A percentile compares a stretch with the other conserved stretches of the same genome.
These are phyloP conservation scores for Aethes cnicana DNA, from an alignment of 2,888 invertebrate species.

Conservation along the genomic window DNA sequence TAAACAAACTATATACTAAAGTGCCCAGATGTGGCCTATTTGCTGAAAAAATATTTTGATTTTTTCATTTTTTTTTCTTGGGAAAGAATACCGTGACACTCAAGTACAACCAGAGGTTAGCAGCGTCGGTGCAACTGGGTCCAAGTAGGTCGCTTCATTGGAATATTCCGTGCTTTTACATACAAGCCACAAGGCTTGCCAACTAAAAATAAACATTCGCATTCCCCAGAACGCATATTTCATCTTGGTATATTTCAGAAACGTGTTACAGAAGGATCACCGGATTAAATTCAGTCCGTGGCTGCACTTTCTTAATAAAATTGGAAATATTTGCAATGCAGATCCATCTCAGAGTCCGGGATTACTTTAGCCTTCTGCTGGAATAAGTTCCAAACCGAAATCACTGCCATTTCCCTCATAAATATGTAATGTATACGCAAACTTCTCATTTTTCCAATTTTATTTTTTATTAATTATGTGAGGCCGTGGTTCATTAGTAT, in stretches of 20 bases:
- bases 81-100: too few relatives aligned
- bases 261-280: slow-evolving; percentile 47
- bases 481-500: too few relatives aligned
- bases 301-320: slow-evolving; percentile 72
- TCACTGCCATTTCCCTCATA: slow-evolving; percentile 37
- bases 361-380: slow-evolving; percentile 56
- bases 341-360: slow-evolving; percentile 52
- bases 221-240: neutral
- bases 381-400: slow-evolving; percentile 40
- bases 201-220: neutral
- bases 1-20: too few relatives aligned
- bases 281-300: slow-evolving; percentile 58
- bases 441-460: slow-evolving; percentile 21
- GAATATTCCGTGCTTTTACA: too few relatives aligned
- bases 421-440: slow-evolving; percentile 32
- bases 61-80: too few relatives aligned
- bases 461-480: neutral
- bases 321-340: slow-evolving; percentile 71
- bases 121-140: neutral
- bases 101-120: too few relatives aligned
- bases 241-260: slow-evolving; percentile 48
- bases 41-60: too few relatives aligned
- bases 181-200: too few relatives aligned
- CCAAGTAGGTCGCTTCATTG: too few relatives aligned
- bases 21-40: too few relatives aligned